Percentiles rank a stretch among this genome's conserved stretches.
These are phyloP conservation scores for Halcyon senegalensis DNA, from an alignment of 2,113 vertebrate genomes.

Conservation along the genomic window DNA sequence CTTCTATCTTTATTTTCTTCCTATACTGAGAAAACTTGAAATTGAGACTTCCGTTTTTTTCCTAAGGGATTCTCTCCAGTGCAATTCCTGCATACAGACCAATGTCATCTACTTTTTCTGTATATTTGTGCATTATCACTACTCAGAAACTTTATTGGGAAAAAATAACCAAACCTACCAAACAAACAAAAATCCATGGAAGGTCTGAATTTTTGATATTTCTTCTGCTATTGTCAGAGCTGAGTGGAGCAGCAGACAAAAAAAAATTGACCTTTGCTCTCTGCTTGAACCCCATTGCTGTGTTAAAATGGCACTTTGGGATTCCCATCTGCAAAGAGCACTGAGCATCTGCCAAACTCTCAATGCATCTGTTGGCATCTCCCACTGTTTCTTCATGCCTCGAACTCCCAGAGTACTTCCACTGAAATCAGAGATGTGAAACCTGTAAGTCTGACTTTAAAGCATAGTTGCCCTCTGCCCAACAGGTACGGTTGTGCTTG, in stretches of 20 bases:
- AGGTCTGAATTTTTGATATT: neutral
- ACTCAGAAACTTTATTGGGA: neutral
- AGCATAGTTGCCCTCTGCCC: neutral
- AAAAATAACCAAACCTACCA: neutral
- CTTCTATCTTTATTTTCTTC: neutral
- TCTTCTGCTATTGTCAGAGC: neutral
- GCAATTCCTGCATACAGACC: neutral
- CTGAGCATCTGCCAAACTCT: neutral
- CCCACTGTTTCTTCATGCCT: neutral
- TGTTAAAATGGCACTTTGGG: neutral
- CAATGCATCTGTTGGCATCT: neutral
- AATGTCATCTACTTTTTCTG: neutral
- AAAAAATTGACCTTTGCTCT: neutral
- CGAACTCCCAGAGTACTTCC: neutral
- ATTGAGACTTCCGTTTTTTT: neutral
- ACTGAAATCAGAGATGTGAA: neutral
- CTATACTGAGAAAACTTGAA: neutral
- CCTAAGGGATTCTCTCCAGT: neutral
- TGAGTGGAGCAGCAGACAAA: neutral
- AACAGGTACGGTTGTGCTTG: neutral
- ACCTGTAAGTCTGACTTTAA: neutral
- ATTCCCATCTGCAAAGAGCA: neutral
- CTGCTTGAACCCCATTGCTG: accelerated
- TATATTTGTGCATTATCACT: neutral
- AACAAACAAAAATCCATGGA: accelerated